Evolutionary conservation across 2,888 invertebrate species (phyloP), one percentile per base, ranked within the genome.

Genomic region (Platycheirus rosarum): DNA sequence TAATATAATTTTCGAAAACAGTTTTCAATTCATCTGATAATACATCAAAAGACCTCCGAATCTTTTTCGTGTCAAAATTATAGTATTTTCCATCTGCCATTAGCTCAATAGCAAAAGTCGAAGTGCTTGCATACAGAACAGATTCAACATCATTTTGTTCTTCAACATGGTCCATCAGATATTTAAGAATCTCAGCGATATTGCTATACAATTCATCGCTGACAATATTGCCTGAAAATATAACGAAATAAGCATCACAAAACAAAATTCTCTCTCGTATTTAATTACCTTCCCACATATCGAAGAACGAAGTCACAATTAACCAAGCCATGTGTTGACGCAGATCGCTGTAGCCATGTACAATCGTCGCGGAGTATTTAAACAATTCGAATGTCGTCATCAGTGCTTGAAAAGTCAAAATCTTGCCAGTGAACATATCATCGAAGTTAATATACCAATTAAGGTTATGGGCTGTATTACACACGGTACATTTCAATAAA

Each of bases 1-100:
- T 13, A 8, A 82, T 37, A n/a, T 82, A 82, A 29, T 82, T 82
- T 9, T 82, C 71, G 7, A 82, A 82, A 29, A 77, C 14, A 16
- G 6, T 13, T 44, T 20, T 55, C 8, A 82, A 2, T 16, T 82
- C 77, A 6, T 18, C 18, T 1, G 82, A 44, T 3, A 82, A n/a
- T 37, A 57, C 49, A 42, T 49, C 29, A 9, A 77, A 63, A 7
- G 77, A 71, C 2, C n/a, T 11, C 0, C 44, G 62, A 23, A 82
- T 82, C 37, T 82, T 82, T 8, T 18, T 49, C 2, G 4, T 42
- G 2, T 82, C 63, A 6, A 77, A 82, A 37, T 44, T 18, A 2
- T 37, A 32, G 8, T 3, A 44, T 2, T 68, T 44, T 4, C 42
- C 62, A 7, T 37, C 62, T 0, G 82, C 82, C 71, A 77, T 71